Conservation (phyloP, 1,140 invertebrate species). For the Heliconius hewitsoni region DNA sequence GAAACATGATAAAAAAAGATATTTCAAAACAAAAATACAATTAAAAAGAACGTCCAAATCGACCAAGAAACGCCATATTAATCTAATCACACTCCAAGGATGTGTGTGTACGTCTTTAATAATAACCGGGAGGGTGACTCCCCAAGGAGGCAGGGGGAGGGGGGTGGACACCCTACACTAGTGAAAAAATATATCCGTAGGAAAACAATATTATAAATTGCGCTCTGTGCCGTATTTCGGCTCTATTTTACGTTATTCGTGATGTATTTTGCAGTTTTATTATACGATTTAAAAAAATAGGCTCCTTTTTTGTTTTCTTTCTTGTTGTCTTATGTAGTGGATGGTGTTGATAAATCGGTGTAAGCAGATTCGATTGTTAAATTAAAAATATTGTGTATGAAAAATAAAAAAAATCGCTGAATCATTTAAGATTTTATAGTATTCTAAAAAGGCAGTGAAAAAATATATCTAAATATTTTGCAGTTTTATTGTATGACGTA, state of each 20-base stretch:
- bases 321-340: neutral
- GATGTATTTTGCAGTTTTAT: conserved; percentile 22
- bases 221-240: conserved; percentile 51
- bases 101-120: conserved; percentile 80
- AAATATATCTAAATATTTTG: too few relatives aligned
- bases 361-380: too few relatives aligned
- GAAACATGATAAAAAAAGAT: neutral
- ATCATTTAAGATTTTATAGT: too few relatives aligned
- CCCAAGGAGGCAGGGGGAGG: conserved; percentile 23
- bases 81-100: conserved; percentile 79
- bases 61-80: conserved; percentile 60
- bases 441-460: too few relatives aligned
- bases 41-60: conserved; percentile 34
- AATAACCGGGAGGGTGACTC: conserved; percentile 66
- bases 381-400: too few relatives aligned
- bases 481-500: too few relatives aligned
- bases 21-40: conserved; percentile 28
- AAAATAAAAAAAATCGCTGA: too few relatives aligned
- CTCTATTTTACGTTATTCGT: conserved; percentile 23
- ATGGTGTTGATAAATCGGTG: too few relatives aligned
- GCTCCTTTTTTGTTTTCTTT: neutral
- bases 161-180: conserved; percentile 57
- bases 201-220: conserved; percentile 82
- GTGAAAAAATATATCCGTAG: conserved; percentile 80
- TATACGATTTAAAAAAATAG: conserved; percentile 14